Percentiles rank a stretch among this genome's conserved stretches.
These are phyloP conservation scores for Channa maculata DNA, from an alignment of 2,113 vertebrate species.

Conservation along the genomic window DNA sequence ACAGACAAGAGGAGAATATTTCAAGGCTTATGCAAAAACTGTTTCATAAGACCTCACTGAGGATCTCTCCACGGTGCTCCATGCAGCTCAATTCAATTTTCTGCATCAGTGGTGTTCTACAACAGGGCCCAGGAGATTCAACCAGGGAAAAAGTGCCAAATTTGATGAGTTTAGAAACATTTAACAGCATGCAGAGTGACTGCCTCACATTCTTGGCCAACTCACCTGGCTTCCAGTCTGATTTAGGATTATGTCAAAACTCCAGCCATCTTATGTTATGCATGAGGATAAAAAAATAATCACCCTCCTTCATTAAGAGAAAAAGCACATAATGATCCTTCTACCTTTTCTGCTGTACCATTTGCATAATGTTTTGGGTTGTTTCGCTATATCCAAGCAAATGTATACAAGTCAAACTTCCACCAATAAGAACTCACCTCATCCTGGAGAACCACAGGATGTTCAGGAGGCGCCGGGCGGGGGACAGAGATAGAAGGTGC, in stretches of 20 bases:
- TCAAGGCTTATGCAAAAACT: slow-evolving; percentile 55
- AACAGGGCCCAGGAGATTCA: slow-evolving; percentile 47
- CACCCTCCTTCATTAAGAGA: slow-evolving; percentile 7
- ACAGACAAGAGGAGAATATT: slow-evolving; percentile 60
- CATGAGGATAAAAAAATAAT: slow-evolving; percentile 6
- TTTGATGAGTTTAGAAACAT: slow-evolving; percentile 59
- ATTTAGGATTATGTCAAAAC: slow-evolving; percentile 26
- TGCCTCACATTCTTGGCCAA: slow-evolving; percentile 25
- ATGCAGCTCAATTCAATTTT: slow-evolving; percentile 56
- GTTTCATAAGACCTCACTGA: slow-evolving; percentile 60
- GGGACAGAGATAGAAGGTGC: slow-evolving; percentile 91
- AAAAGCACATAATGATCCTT: slow-evolving; percentile 1
- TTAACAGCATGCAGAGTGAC: slow-evolving; percentile 30
- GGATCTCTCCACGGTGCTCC: slow-evolving; percentile 37
- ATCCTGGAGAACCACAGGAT: slow-evolving; percentile 84
- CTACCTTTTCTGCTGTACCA: not conserved
- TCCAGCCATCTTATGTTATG: slow-evolving; percentile 11
- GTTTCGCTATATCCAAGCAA: not conserved
- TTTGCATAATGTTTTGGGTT: not conserved
- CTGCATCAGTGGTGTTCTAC: slow-evolving; percentile 62
- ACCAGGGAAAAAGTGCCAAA: slow-evolving; percentile 41
- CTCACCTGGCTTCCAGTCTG: slow-evolving; percentile 30
- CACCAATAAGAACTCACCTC: slow-evolving; percentile 84
- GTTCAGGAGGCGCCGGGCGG: slow-evolving; percentile 87
- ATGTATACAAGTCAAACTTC: too few species aligned